phyloP scores from a whole-genome alignment of 2,113 vertebrate species.

The Channa argus region DNA sequence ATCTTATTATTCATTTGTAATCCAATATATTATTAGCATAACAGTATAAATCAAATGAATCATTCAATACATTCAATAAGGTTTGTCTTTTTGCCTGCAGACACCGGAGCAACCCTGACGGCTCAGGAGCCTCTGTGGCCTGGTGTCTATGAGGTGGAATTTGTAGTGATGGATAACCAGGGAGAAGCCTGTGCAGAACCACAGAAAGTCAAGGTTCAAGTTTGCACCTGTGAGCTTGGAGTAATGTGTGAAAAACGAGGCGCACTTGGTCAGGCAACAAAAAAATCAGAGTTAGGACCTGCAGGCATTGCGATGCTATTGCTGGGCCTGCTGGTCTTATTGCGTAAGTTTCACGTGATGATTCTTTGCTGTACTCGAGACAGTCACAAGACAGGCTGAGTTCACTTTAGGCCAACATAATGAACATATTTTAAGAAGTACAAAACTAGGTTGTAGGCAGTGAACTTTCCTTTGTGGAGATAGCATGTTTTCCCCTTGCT shows the following conservation, averaged over 20 bases:
- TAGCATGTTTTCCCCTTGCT: no score
- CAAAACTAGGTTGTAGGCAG: no score
- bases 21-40: no score
- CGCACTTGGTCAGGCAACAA: accelerated
- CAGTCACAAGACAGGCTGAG: not conserved
- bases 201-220: slow-evolving; percentile 70
- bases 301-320: slow-evolving; percentile 86
- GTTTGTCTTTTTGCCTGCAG: slow-evolving; percentile 52
- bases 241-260: slow-evolving; percentile 22
- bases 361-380: not conserved
- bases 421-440: no score
- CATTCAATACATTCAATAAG: no score
- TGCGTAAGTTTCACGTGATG: slow-evolving; percentile 82
- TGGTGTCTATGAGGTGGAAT: slow-evolving; percentile 59
- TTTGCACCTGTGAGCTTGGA: slow-evolving; percentile 75
- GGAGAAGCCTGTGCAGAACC: slow-evolving; percentile 63
- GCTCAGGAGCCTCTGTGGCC: slow-evolving; percentile 58
- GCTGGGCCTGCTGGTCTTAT: slow-evolving; percentile 85
- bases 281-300: slow-evolving; percentile 71
- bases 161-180: slow-evolving; percentile 77
- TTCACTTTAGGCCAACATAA: not conserved
- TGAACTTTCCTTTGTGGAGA: no score
- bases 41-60: no score
- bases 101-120: slow-evolving; percentile 74
- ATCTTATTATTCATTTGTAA: no score